phyloP scores from a whole-genome alignment of 2,888 invertebrate genomes.

The Parnassius smintheus region DNA sequence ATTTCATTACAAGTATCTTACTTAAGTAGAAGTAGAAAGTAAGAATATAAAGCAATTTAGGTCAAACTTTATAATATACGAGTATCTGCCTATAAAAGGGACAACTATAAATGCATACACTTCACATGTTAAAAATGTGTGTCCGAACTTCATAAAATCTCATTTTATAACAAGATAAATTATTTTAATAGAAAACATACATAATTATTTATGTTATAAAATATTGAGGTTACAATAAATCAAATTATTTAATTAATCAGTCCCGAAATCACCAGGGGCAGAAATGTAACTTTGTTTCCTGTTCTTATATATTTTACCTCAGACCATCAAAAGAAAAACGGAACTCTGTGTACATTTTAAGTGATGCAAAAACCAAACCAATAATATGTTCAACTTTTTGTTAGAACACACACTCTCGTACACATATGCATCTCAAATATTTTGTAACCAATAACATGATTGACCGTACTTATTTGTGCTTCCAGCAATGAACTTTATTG shows the following conservation, averaged over 20 bases:
- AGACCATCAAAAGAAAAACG: too few relatives aligned
- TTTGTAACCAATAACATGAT: too few relatives aligned
- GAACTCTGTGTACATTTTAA: too few relatives aligned
- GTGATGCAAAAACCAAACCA: too few relatives aligned
- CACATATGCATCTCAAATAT: too few relatives aligned
- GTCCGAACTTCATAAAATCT: constrained; percentile 18
- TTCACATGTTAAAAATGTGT: constrained; percentile 27
- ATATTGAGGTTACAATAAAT: constrained; percentile 4
- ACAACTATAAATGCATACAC: constrained; percentile 33
- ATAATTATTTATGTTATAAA: constrained; percentile 3
- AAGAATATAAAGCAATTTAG: constrained; percentile 46
- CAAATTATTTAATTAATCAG: constrained; percentile 31
- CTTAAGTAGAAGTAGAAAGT: too few relatives aligned
- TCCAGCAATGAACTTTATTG: too few relatives aligned
- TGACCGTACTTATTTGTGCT: too few relatives aligned
- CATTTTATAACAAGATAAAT: constrained; percentile 18
- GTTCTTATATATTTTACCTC: background rate
- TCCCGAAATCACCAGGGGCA: constrained; percentile 34
- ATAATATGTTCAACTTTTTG: too few relatives aligned
- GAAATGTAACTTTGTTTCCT: background rate
- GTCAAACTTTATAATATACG: constrained; percentile 35
- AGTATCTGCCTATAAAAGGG: constrained; percentile 35
- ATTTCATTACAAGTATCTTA: too few relatives aligned
- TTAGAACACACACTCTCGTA: too few relatives aligned
- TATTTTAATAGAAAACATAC: constrained; percentile 13